Evolutionary conservation across 2,113 vertebrate genomes (phyloP).

Genomic region (Gallinago paraguaiae): DNA sequence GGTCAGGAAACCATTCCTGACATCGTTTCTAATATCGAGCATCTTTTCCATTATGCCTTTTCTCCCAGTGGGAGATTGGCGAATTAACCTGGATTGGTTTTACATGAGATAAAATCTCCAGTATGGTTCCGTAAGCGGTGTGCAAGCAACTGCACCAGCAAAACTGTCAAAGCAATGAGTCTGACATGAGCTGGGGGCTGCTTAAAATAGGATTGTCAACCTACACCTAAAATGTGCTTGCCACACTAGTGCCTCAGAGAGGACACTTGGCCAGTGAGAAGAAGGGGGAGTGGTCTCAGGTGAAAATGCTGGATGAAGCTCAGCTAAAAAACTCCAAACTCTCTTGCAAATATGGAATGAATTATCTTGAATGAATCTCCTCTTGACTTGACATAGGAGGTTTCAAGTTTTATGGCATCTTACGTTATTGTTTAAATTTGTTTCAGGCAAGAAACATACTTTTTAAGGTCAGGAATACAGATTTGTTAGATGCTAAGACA

Average conservation of each 20-base stretch:
- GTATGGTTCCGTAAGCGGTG: neutral
- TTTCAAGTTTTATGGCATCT: slow-evolving; percentile 59
- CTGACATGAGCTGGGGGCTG: neutral
- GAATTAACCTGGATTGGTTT: neutral
- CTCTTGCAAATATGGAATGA: neutral
- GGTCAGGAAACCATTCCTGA: neutral
- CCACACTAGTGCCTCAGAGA: neutral
- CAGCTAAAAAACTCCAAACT: neutral
- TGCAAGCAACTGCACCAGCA: neutral
- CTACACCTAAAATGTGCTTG: neutral
- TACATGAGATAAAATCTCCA: rapidly evolving
- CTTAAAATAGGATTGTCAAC: neutral
- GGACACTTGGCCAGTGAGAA: neutral
- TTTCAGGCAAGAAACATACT: slow-evolving; percentile 64
- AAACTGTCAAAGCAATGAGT: neutral
- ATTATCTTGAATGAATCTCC: slow-evolving; percentile 17
- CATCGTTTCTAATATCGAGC: rapidly evolving
- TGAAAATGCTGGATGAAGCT: neutral
- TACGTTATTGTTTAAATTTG: slow-evolving; percentile 62
- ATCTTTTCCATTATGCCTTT: neutral
- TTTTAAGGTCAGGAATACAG: slow-evolving; percentile 67
- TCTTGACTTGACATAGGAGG: slow-evolving; percentile 18
- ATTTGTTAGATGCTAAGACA: slow-evolving; percentile 60
- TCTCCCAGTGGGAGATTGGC: rapidly evolving
- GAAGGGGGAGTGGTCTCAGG: neutral